Conservation (phyloP, 30 jellyfish, hydroid and myxozoan genomes). For the Aurelia coerulea region DNA sequence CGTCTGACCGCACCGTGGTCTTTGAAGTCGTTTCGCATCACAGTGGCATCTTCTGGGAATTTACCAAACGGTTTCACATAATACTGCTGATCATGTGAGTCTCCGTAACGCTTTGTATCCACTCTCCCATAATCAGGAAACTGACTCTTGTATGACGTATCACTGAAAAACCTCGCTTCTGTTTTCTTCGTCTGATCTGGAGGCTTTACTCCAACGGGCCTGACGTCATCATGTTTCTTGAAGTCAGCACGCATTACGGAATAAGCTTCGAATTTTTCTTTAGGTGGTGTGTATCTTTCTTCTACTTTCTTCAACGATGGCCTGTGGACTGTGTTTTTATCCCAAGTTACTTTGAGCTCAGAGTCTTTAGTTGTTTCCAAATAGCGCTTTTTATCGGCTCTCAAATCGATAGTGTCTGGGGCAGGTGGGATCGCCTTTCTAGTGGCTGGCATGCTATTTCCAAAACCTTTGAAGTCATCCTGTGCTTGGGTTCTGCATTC, state of each 20-base stretch:
- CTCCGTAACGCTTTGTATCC: constrained; percentile 59
- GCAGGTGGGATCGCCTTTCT: constrained; percentile 74
- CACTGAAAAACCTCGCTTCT: constrained; percentile 47
- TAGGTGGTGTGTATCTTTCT: constrained; percentile 73
- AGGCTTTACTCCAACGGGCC: constrained; percentile 43
- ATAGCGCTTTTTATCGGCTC: constrained; percentile 48
- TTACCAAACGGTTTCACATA: constrained; percentile 60
- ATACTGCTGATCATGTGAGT: constrained; percentile 39
- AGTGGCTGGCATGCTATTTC: constrained; percentile 50
- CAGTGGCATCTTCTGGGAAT: constrained; percentile 53
- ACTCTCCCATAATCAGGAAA: constrained; percentile 58
- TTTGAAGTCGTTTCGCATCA: constrained; percentile 56
- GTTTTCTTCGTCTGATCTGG: constrained; percentile 31
- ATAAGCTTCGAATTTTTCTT: constrained; percentile 59
- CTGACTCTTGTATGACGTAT: constrained; percentile 66
- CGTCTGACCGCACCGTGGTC: constrained; percentile 35
- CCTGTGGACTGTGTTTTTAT: constrained; percentile 34
- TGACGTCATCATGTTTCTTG: constrained; percentile 41
- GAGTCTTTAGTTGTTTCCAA: constrained; percentile 60
- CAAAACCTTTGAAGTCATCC: constrained; percentile 65
- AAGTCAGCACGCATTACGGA: constrained; percentile 75
- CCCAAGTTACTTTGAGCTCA: constrained; percentile 61
- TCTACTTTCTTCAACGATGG: constrained; percentile 33
- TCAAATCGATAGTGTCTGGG: constrained; percentile 69
- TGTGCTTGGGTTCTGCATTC: constrained; percentile 75